These are phyloP conservation scores for Tenualosa ilisha DNA, from an alignment of 2,797 vertebrate species.

Conservation along the genomic window DNA sequence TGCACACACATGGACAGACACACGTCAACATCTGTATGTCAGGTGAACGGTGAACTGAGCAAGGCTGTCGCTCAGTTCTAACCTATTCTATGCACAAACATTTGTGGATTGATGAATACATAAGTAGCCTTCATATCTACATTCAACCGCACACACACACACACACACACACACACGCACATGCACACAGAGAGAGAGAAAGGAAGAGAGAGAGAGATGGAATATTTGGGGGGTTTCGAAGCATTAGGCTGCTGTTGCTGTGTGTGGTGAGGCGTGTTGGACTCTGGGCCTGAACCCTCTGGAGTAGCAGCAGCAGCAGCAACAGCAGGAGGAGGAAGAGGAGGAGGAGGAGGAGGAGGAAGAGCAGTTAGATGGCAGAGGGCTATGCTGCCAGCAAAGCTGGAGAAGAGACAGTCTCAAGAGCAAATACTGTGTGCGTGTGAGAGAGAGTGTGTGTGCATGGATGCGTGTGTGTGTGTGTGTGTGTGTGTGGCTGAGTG, in stretches of 20 bases:
- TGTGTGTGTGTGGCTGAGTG: not conserved
- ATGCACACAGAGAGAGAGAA: conserved; percentile 1
- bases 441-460: not conserved
- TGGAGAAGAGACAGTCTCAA: not conserved
- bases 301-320: not conserved
- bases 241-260: not conserved
- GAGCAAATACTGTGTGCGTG: not conserved
- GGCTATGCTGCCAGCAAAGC: not conserved
- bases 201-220: no score
- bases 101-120: not conserved
- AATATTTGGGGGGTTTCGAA: not conserved
- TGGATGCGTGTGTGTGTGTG: not conserved
- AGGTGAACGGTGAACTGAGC: not conserved
- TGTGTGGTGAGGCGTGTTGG: conserved; percentile 8
- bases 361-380: not conserved
- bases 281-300: not conserved
- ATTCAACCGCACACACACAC: not conserved
- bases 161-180: conserved; percentile 17
- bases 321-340: not conserved
- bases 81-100: not conserved
- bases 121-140: not conserved
- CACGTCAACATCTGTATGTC: not conserved
- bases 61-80: not conserved
- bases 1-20: conserved; percentile 3
- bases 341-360: not conserved